These are phyloP conservation scores for Spodoptera litura DNA, from an alignment of 1,140 invertebrate species.

Conservation along the genomic window DNA sequence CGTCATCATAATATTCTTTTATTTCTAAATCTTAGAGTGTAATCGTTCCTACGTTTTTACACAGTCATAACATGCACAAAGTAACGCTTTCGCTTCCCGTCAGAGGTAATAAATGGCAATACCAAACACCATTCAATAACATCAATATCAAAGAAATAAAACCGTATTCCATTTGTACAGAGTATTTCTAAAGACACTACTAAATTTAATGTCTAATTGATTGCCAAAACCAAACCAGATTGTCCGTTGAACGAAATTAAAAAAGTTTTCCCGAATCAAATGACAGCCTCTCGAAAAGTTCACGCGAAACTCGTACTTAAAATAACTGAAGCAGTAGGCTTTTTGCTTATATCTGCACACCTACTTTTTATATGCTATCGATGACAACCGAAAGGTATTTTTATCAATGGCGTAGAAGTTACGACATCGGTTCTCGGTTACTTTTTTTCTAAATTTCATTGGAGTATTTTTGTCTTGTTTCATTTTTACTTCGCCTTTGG, in stretches of 20 bases:
- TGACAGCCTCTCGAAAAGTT: neutral
- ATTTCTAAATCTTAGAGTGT: no score
- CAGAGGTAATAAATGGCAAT: no score
- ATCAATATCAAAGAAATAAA: no score
- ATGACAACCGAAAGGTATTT: conserved; percentile 25
- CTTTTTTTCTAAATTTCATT: conserved; percentile 4
- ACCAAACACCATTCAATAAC: no score
- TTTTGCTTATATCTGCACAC: neutral
- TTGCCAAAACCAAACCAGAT: neutral
- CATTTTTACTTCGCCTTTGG: neutral
- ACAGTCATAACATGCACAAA: no score
- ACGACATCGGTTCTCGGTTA: neutral
- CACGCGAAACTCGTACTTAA: neutral
- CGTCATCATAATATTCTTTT: no score
- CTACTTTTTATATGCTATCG: conserved; percentile 20
- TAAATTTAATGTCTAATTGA: neutral
- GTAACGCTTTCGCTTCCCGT: no score
- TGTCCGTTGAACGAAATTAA: neutral
- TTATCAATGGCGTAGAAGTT: conserved; percentile 21
- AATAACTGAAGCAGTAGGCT: neutral
- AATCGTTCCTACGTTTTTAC: no score
- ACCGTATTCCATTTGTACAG: no score
- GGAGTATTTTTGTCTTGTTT: neutral
- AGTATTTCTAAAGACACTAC: neutral
- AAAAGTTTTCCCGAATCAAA: neutral